These are phyloP conservation scores for Sternotherus odoratus DNA, from an alignment of 2,797 vertebrate species.

Conservation along the genomic window DNA sequence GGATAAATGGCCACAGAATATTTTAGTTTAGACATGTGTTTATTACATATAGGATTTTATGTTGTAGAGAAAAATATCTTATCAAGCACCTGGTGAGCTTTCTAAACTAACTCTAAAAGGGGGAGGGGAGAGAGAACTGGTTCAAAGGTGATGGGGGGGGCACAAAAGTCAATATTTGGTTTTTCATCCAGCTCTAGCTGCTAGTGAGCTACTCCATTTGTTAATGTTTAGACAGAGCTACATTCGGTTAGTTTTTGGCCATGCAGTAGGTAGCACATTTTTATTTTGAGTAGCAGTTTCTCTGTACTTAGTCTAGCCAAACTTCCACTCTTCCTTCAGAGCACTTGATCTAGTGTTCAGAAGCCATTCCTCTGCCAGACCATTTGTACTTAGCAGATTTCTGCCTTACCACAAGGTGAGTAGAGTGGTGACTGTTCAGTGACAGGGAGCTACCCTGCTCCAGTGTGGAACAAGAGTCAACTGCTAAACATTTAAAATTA, in stretches of 20 bases:
- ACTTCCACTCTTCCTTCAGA: not conserved
- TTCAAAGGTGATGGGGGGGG: not conserved
- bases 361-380: not conserved
- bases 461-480: not conserved
- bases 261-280: not conserved
- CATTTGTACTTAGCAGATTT: no score
- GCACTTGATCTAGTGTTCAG: not conserved
- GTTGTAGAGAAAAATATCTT: no score
- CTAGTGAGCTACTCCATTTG: not conserved
- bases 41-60: not conserved
- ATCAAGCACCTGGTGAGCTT: not conserved
- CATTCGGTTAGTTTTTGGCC: not conserved
- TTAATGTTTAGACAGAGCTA: not conserved
- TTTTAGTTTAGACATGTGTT: not conserved
- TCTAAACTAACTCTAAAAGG: not conserved
- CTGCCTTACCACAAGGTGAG: no score
- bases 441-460: not conserved
- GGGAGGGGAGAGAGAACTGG: not conserved
- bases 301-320: not conserved
- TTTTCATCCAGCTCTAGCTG: not conserved
- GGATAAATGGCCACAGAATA: not conserved
- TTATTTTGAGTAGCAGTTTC: not conserved
- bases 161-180: not conserved
- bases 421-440: not conserved
- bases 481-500: not conserved